Base-by-base conservation (phyloP, 92 coral and sea anemone genomes). In the Paragorgia papillata region DNA sequence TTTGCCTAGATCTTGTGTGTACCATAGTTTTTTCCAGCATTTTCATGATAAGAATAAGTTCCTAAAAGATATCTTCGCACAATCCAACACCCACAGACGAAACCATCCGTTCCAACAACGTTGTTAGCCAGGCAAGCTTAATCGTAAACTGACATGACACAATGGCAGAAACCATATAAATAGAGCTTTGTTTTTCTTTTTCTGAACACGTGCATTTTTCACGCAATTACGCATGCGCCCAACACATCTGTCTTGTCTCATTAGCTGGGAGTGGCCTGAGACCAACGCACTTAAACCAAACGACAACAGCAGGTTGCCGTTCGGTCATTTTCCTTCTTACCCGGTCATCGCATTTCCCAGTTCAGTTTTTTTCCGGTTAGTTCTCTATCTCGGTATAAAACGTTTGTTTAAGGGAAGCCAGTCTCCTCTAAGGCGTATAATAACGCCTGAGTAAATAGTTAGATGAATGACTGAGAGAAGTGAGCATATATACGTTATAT, bases 171-270 rank as follows among this genome's bases (percentile, higher is more conserved):
- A 95, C 95, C 88, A 91, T 89, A 89, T 91, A 94, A 95, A 95
- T 89, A 88, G 91, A 91, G 97, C 99, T 95, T 95, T 91, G 99
- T 95, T 95, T 96, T 95, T 91, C 90, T n/a, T 95, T 95, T 94
- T 89, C 89, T 91, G 92, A 93, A 91, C 99, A 95, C 99, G 99
- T 95, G 99, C 99, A 95, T 95, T 95, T 91, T 93, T 96, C 87
- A 88, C 88, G 73, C 73, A 81, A 92, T 79, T 87, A 84, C 97
- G 99, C 99, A 91, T 91, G 99, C 97, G 88, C 89, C 32, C 53
- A 84, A 75, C 73, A 87, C 64, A 32, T 57, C 63, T 71, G 78
- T 71, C 78, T 71, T 71, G 15, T 32, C 78, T 71, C 64, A 71
- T 71, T 71, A 71, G 78, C 78, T 71, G 78, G 78, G 78, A 71